Percentiles rank a stretch among this genome's conserved stretches.
phyloP scores from a whole-genome alignment of 2,113 vertebrate genomes.

The Camelus bactrianus region DNA sequence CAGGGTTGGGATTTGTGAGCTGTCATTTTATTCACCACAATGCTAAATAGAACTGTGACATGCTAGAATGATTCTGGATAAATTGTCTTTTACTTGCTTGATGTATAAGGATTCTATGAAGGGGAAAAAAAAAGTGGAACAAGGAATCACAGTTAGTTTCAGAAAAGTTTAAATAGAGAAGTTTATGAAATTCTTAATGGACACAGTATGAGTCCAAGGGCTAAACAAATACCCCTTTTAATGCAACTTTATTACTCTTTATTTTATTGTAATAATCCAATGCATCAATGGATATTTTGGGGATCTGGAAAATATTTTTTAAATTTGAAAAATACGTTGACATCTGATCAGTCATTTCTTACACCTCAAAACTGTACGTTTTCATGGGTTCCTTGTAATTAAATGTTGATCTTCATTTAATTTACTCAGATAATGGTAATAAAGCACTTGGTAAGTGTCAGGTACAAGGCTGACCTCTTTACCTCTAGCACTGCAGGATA shows the following conservation, averaged over 20 bases:
- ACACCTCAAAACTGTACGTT: not conserved
- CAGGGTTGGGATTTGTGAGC: conserved; percentile 18
- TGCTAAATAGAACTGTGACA: conserved; percentile 51
- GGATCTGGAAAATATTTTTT: not conserved
- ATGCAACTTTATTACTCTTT: not conserved
- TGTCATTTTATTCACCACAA: conserved; percentile 50
- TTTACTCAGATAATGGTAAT: not conserved
- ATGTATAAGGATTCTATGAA: not conserved
- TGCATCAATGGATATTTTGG: not conserved
- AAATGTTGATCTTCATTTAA: not conserved
- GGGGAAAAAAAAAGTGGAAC: not conserved
- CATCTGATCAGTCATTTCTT: not conserved
- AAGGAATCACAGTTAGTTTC: conserved; percentile 20
- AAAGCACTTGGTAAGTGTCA: not conserved
- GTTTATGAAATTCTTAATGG: not conserved
- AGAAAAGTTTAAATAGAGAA: conserved; percentile 34
- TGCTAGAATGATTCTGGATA: conserved; percentile 58
- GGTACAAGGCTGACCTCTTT: not conserved
- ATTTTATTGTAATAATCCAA: not conserved
- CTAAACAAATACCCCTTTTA: not conserved
- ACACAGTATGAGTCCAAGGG: not conserved
- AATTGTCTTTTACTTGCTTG: conserved; percentile 64
- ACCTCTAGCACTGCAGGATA: not conserved
- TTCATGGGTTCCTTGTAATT: not conserved
- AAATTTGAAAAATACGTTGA: not conserved